These are phyloP conservation scores for Drosophila antonietae DNA, from an alignment of 2,888 invertebrate species.

Conservation along the genomic window DNA sequence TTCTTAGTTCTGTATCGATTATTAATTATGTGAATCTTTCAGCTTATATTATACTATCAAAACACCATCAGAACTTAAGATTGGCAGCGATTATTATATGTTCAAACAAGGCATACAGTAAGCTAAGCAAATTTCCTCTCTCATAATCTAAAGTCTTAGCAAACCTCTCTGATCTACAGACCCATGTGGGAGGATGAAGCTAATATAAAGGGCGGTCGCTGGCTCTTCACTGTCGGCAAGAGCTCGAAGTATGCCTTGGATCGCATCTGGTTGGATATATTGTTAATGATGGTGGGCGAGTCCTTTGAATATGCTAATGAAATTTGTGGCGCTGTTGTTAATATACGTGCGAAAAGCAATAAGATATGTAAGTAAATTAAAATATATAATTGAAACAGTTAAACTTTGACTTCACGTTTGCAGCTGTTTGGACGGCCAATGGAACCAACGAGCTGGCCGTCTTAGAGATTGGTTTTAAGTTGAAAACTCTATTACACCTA, in stretches of 20 bases:
- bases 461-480: constrained; percentile 68
- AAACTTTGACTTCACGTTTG: background rate
- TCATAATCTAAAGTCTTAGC: too few species aligned
- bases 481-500: constrained; percentile 57
- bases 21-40: background rate
- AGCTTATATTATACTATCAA: constrained; percentile 74
- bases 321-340: constrained; percentile 69
- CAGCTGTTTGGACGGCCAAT: constrained; percentile 71
- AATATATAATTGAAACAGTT: background rate
- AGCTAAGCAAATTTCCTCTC: background rate
- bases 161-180: constrained; percentile 68
- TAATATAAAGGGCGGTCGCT: constrained; percentile 67
- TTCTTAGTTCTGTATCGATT: background rate
- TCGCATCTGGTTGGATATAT: constrained; percentile 67
- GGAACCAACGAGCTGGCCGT: constrained; percentile 61
- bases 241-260: constrained; percentile 55
- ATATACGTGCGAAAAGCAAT: constrained; percentile 82
- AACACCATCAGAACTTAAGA: constrained; percentile 64
- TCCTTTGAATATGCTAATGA: constrained; percentile 62
- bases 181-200: constrained; percentile 73
- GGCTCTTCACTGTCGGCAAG: constrained; percentile 61
- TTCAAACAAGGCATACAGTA: constrained; percentile 69
- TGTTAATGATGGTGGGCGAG: constrained; percentile 73
- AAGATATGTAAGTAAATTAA: constrained; percentile 58
- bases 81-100: constrained; percentile 70